A percentile compares a stretch with the other conserved stretches of the same genome.
Evolutionary conservation across 2,888 invertebrate genomes (phyloP).

Genomic region (Ischnura elegans): DNA sequence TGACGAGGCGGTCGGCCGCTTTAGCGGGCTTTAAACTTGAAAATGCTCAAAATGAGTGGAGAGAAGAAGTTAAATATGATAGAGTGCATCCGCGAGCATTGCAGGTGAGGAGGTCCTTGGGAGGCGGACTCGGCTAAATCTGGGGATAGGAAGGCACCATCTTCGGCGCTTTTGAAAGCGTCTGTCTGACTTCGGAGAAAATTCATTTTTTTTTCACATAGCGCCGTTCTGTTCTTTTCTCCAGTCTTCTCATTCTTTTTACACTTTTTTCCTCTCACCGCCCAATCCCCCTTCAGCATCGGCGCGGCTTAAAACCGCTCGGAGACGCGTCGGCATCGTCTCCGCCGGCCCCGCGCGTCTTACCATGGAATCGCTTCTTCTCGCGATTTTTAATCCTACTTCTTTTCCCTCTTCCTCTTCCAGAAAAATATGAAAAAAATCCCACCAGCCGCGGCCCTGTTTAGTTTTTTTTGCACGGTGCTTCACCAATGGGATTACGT

Average conservation of each 20-base stretch:
- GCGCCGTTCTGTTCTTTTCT: background rate
- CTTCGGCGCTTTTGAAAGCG: background rate
- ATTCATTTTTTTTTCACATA: conserved; percentile 30
- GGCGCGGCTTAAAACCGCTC: conserved; percentile 4
- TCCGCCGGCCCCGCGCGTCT: background rate
- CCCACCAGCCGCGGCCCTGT: background rate
- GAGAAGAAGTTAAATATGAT: background rate
- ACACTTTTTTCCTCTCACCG: background rate
- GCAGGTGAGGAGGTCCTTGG: conserved; percentile 1
- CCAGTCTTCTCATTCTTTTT: background rate
- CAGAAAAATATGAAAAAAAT: background rate
- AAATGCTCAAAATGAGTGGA: background rate
- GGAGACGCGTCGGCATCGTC: conserved; percentile 30
- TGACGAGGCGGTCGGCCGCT: background rate
- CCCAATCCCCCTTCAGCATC: background rate
- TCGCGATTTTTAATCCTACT: conserved; percentile 40
- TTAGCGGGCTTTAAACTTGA: background rate
- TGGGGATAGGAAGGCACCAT: background rate
- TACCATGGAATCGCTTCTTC: conserved; percentile 34
- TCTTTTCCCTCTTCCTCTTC: background rate
- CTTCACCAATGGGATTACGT: conserved; percentile 37
- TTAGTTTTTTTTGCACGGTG: background rate
- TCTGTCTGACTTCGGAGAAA: conserved; percentile 40
- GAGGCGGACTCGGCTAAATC: background rate
- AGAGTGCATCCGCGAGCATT: background rate